Conservation (phyloP, 2,888 invertebrate genomes). For the Teleiodes luculella region DNA sequence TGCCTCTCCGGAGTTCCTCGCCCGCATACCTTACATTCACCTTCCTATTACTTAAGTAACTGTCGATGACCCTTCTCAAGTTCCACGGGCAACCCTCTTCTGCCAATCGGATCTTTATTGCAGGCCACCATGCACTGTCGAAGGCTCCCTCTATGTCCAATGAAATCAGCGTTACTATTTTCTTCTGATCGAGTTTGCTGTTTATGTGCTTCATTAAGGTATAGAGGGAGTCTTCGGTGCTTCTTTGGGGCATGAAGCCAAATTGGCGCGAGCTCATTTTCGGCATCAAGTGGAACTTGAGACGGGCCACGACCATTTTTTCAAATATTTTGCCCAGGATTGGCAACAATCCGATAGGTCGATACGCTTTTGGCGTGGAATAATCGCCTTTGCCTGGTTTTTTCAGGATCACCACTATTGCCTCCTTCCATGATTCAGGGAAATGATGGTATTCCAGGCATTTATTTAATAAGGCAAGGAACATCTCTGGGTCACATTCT, state of each 20-base stretch:
- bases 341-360: constrained; percentile 2
- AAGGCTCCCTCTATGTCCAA: neutral
- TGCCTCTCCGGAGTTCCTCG: neutral
- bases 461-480: neutral
- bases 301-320: neutral
- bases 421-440: neutral
- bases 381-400: neutral
- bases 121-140: neutral
- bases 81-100: no score
- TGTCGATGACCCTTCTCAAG: neutral
- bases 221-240: neutral
- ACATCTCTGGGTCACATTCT: neutral
- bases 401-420: no score
- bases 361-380: constrained; percentile 12
- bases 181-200: neutral
- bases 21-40: constrained; percentile 4
- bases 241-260: constrained; percentile 22
- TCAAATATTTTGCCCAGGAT: constrained; percentile 3
- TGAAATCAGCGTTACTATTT: neutral
- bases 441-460: neutral
- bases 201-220: neutral
- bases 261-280: constrained; percentile 25
- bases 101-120: neutral
- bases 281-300: constrained; percentile 19
- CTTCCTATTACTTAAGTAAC: no score